Conservation (phyloP, 1,140 invertebrate genomes). For the Coptotermes formosanus region DNA sequence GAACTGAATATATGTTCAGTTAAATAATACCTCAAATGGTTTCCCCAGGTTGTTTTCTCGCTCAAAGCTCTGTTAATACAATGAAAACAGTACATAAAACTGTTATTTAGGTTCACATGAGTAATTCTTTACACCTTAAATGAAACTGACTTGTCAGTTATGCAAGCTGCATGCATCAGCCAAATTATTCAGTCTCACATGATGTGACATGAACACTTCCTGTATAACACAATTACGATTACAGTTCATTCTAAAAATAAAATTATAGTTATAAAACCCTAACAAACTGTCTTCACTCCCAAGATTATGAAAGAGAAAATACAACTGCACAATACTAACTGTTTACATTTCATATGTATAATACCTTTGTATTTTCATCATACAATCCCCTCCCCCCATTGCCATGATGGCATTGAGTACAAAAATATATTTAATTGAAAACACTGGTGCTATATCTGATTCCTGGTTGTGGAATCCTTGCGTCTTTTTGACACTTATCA, state of each 20-base stretch:
- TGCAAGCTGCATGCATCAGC: no score
- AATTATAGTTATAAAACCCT: not conserved
- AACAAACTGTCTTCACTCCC: not conserved
- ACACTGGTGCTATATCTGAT: not conserved
- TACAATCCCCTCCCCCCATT: not conserved
- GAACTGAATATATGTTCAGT: not conserved
- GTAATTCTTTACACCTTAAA: no score
- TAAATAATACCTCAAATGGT: not conserved
- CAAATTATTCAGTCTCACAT: not conserved
- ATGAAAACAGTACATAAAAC: no score
- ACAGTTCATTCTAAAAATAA: not conserved
- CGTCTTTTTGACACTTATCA: not conserved
- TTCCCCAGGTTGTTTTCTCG: no score
- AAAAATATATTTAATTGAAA: slow-evolving; percentile 5
- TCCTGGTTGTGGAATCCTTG: not conserved
- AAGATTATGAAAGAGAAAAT: not conserved
- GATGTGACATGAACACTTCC: not conserved
- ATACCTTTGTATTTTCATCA: not conserved
- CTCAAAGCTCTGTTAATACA: no score
- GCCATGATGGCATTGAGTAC: not conserved
- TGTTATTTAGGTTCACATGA: no score
- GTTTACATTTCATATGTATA: slow-evolving; percentile 1
- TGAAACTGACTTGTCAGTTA: no score
- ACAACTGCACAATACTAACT: not conserved
- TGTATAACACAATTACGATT: not conserved